Percentiles rank a stretch among this genome's conserved stretches.
Conservation (phyloP, 2,113 vertebrate genomes). For the Atherinomorus stipes region DNA sequence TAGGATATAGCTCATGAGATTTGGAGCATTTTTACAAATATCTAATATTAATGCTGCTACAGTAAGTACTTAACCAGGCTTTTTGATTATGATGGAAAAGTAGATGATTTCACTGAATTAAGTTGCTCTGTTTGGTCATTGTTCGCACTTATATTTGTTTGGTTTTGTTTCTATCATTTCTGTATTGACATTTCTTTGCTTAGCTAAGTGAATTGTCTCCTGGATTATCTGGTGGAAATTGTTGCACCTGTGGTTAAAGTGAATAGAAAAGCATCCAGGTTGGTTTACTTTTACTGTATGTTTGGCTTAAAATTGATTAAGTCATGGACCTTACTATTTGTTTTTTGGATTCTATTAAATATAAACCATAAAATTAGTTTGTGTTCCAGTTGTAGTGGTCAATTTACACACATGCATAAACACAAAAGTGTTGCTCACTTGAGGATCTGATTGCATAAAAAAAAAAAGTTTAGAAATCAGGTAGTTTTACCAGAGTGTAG, state of each 20-base stretch:
- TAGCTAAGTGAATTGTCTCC: neutral
- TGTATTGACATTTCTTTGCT: slow-evolving; percentile 23
- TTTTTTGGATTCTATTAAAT: slow-evolving; percentile 65
- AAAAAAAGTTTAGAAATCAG: no score
- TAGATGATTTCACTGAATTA: slow-evolving; percentile 7
- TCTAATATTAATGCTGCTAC: neutral
- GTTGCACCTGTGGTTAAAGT: slow-evolving; percentile 1
- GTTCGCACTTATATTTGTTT: slow-evolving; percentile 18
- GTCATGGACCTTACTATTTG: slow-evolving; percentile 25
- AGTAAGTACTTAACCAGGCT: slow-evolving; percentile 10
- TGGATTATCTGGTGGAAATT: neutral
- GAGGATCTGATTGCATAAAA: no score
- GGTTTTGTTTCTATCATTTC: slow-evolving; percentile 24
- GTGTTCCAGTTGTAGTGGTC: neutral
- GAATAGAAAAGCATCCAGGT: neutral
- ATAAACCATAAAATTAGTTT: slow-evolving; percentile 13
- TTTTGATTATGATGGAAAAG: slow-evolving; percentile 8
- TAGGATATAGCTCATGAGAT: slow-evolving; percentile 1
- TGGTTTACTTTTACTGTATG: neutral
- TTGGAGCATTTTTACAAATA: slow-evolving; percentile 33
- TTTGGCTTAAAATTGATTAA: slow-evolving; percentile 23
- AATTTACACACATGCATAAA: neutral
- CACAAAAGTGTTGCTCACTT: no score
- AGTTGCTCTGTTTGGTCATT: slow-evolving; percentile 3
- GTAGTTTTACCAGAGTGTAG: no score